Evolutionary conservation across 2,113 vertebrate genomes (phyloP).

Genomic region (Triplophysa tibetana): DNA sequence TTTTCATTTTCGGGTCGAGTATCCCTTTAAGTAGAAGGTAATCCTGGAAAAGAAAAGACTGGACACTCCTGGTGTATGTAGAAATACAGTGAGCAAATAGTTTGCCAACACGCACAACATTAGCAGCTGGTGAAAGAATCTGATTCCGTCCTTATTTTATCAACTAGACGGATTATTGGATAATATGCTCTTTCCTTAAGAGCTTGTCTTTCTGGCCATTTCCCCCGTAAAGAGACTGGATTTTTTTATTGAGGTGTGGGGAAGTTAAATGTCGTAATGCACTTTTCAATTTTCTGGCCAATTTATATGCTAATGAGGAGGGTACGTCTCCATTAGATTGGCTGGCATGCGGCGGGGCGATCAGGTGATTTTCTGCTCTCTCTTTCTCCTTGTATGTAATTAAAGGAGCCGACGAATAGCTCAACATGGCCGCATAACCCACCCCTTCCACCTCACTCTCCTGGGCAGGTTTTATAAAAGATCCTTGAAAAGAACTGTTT

Average conservation of each 20-base stretch:
- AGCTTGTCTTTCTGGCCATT: conserved; percentile 39
- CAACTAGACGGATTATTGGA: conserved; percentile 53
- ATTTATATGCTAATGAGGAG: conserved; percentile 63
- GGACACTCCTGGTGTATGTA: too few species aligned
- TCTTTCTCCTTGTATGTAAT: conserved; percentile 55
- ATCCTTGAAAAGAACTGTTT: conserved; percentile 13
- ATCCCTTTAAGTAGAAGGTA: too few species aligned
- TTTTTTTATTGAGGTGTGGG: conserved; percentile 20
- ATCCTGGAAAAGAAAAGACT: too few species aligned
- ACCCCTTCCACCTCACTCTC: conserved; percentile 29
- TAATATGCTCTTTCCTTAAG: conserved; percentile 54
- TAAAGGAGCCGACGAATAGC: conserved; percentile 48
- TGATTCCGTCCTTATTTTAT: conserved; percentile 53
- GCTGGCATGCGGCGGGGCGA: conserved; percentile 51
- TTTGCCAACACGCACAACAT: conserved; percentile 26
- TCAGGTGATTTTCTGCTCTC: conserved; percentile 57
- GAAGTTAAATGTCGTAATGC: conserved; percentile 56
- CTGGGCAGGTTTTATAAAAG: not conserved
- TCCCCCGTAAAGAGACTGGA: conserved; percentile 40
- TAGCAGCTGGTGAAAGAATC: conserved; percentile 36
- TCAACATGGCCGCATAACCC: conserved; percentile 28
- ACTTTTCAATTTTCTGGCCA: conserved; percentile 63
- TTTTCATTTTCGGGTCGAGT: too few species aligned
- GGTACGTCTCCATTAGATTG: conserved; percentile 62
- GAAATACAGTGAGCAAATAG: not conserved